phyloP scores from a whole-genome alignment of 2,888 invertebrate species.

The Pterobdella sp. region DNA sequence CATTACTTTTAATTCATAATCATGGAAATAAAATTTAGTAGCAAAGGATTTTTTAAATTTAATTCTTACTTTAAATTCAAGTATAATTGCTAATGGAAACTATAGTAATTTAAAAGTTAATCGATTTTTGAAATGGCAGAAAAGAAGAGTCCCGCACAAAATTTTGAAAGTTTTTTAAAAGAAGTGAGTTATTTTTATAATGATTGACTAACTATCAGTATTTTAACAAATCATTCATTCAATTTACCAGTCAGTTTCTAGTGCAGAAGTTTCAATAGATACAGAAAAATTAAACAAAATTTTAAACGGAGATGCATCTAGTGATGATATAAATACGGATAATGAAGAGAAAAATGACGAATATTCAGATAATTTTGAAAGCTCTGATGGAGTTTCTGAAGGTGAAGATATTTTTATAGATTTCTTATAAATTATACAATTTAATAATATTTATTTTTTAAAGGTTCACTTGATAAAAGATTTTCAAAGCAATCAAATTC shows the following conservation, averaged over 20 bases:
- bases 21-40: too few species aligned
- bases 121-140: neutral
- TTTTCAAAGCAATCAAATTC: too few species aligned
- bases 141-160: neutral
- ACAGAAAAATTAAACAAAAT: constrained; percentile 6
- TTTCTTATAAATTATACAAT: too few species aligned
- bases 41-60: too few species aligned
- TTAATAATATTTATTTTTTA: too few species aligned
- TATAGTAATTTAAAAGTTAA: constrained; percentile 9
- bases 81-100: too few species aligned
- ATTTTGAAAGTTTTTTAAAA: constrained; percentile 1
- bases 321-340: neutral
- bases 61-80: too few species aligned
- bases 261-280: constrained; percentile 4
- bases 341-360: neutral
- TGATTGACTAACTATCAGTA: neutral
- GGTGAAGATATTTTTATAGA: too few species aligned
- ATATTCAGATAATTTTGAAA: neutral
- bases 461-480: too few species aligned
- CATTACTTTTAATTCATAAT: too few species aligned
- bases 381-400: neutral
- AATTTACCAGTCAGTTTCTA: neutral
- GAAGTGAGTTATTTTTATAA: neutral
- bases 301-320: neutral
- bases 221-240: neutral